Conservation (phyloP, 2,888 invertebrate genomes). For the Drosophila aldrichi region DNA sequence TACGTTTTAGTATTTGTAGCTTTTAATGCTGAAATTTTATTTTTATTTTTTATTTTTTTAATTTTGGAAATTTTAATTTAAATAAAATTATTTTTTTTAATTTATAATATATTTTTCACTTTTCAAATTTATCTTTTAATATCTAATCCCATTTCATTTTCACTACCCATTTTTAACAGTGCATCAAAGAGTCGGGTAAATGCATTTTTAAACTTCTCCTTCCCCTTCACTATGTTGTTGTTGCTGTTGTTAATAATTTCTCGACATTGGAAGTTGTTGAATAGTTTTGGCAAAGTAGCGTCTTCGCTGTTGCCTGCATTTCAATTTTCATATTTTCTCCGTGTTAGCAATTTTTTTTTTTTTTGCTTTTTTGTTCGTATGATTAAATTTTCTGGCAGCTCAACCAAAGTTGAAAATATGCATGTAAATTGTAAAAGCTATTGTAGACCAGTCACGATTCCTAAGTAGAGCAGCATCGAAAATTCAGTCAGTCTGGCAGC, state of each 20-base stretch:
- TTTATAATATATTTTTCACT: no score
- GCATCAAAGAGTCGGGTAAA: neutral
- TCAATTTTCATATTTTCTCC: conserved; percentile 53
- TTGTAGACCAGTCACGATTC: conserved; percentile 64
- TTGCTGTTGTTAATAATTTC: conserved; percentile 57
- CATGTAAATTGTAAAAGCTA: conserved; percentile 61
- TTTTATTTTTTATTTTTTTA: no score
- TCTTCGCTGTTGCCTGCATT: conserved; percentile 46
- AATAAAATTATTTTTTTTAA: no score
- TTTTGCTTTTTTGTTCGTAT: conserved; percentile 5
- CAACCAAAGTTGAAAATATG: conserved; percentile 63
- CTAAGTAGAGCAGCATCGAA: conserved; percentile 63
- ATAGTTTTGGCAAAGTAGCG: conserved; percentile 52
- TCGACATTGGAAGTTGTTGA: conserved; percentile 53
- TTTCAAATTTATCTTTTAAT: neutral
- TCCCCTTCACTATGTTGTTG: neutral
- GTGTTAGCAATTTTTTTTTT: conserved; percentile 14
- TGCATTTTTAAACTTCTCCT: neutral
- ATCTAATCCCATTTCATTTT: neutral
- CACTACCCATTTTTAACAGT: neutral
- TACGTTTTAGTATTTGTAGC: neutral
- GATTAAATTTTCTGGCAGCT: conserved; percentile 60
- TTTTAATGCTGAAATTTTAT: no score
- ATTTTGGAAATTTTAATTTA: no score
- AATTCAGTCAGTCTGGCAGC: conserved; percentile 46